Evolutionary conservation across 2,113 vertebrate species (phyloP), one percentile per base, ranked within the genome.

Genomic region (Chunga burmeisteri): DNA sequence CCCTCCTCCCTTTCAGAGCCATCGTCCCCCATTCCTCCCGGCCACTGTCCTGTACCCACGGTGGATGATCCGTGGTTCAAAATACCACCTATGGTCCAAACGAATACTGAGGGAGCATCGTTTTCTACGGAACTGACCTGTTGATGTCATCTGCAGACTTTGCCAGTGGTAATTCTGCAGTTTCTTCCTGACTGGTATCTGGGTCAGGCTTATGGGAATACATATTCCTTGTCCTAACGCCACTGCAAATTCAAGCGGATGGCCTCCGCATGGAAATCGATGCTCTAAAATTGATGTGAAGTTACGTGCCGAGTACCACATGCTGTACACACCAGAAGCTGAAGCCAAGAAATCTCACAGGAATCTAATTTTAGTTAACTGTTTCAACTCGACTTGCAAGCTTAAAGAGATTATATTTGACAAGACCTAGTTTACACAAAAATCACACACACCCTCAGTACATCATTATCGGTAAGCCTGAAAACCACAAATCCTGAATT

Each of bases 71-170:
- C 26, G 2, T 8, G 16, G 22, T n/a, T 42, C 59, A n/a, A 23
- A 73, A 13, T 8, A 3, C 36, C 5, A 4, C 34, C 0, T 1
- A 0, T 0, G 22, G 29, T 5, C 11, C 78, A 61, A 10, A 5
- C 2, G 0, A 15, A 23, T 1, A 7, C 13, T 1, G 19, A n/a
- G n/a, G 53, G 6, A 47, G 38, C 42, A 7, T 0, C 3, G 0
- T 22, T 10, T 16, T 7, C 66, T 4, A 7, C 26, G 44, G 56
- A 42, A 10, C 18, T 4, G 32, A 56, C 17, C 46, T 7, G 14
- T 9, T 10, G 18, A 2, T 2, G 27, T 15, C 29, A 8, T 1
- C 29, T 15, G 13, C 68, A 34, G 56, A 3, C 56, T 25, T 9
- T 5, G 55, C 55, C n/a, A 29, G 56, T 61, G 12, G 32, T 1